A percentile compares a stretch with the other conserved stretches of the same genome.
These are phyloP conservation scores for Lymantria dispar DNA, from an alignment of 2,888 invertebrate genomes.

Conservation along the genomic window DNA sequence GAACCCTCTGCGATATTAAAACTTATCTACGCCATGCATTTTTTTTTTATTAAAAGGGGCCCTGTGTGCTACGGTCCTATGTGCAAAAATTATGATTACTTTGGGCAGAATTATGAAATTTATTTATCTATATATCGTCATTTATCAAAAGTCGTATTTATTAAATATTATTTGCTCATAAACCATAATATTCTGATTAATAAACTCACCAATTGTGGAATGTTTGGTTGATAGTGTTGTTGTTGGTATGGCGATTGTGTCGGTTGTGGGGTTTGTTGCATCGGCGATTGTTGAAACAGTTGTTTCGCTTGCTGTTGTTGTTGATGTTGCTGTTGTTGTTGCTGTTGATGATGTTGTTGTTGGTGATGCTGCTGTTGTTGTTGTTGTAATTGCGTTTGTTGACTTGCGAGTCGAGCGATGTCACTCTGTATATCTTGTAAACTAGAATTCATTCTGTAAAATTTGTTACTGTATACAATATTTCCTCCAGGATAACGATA, in stretches of 20 bases:
- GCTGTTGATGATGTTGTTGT: slow-evolving; percentile 49
- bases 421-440: slow-evolving; percentile 97
- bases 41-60: too few species aligned
- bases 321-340: slow-evolving; percentile 47
- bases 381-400: slow-evolving; percentile 77
- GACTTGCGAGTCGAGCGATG: slow-evolving; percentile 93
- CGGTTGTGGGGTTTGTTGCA: slow-evolving; percentile 70
- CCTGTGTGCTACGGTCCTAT: too few species aligned
- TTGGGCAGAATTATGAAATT: too few species aligned
- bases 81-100: too few species aligned
- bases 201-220: slow-evolving; percentile 78
- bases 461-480: neutral
- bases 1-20: too few species aligned
- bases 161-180: neutral
- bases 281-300: slow-evolving; percentile 70
- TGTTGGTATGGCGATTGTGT: slow-evolving; percentile 71
- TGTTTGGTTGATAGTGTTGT: slow-evolving; percentile 71
- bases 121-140: too few species aligned
- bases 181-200: neutral
- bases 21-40: too few species aligned
- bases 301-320: slow-evolving; percentile 70
- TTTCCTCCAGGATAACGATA: neutral
- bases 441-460: slow-evolving; percentile 93
- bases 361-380: slow-evolving; percentile 80
- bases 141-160: too few species aligned